A percentile compares a stretch with the other conserved stretches of the same genome.
These are phyloP conservation scores for Melanerpes formicivorus DNA, from an alignment of 2,113 vertebrate species.

Conservation along the genomic window DNA sequence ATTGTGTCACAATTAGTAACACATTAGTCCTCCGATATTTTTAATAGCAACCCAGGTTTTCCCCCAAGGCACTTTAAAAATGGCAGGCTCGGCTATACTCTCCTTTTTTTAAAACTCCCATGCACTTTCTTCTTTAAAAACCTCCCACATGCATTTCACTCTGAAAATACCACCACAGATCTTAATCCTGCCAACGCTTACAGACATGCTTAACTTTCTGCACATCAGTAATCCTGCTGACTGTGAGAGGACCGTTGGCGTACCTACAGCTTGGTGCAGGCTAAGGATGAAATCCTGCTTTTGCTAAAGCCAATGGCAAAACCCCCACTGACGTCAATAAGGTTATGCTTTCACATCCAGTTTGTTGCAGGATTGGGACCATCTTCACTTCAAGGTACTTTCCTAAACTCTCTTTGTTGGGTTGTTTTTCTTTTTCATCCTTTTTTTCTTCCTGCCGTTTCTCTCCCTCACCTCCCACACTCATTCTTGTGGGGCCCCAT, in stretches of 20 bases:
- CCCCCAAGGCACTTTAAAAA: conserved; percentile 59
- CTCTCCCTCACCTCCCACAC: conserved; percentile 43
- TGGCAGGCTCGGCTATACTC: conserved; percentile 25
- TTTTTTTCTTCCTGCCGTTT: background rate
- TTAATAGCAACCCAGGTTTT: conserved; percentile 66
- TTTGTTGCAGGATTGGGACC: conserved; percentile 35
- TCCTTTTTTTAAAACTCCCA: conserved; percentile 41
- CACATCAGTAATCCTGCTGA: conserved; percentile 37
- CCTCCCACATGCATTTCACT: conserved; percentile 68
- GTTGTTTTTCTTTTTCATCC: background rate
- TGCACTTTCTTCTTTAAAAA: conserved; percentile 64
- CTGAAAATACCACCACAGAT: conserved; percentile 64
- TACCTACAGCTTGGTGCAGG: background rate
- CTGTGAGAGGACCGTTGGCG: background rate
- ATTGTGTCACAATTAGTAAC: conserved; percentile 71
- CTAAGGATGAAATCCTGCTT: background rate
- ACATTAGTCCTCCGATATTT: conserved; percentile 64
- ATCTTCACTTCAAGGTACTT: conserved; percentile 42
- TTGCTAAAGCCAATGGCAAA: background rate
- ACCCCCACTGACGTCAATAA: background rate
- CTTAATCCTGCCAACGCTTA: conserved; percentile 66
- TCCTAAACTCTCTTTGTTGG: background rate
- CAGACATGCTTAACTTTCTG: conserved; percentile 55
- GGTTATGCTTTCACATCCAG: background rate
- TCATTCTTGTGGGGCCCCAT: conserved; percentile 1